phyloP scores from a whole-genome alignment of 2,113 vertebrate genomes.

The Thunnus maccoyii region DNA sequence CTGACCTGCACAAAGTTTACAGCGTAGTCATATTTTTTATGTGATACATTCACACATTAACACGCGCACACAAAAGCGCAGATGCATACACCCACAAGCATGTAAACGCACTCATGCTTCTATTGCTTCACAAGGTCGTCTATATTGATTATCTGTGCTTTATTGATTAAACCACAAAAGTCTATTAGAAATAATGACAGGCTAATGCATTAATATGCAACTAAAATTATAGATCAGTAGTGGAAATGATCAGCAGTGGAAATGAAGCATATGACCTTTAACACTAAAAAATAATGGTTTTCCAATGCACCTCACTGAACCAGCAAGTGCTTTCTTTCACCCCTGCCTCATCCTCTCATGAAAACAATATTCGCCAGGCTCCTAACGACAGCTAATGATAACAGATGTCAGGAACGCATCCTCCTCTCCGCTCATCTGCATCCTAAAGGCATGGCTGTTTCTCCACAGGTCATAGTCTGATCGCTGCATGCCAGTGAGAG shows the following conservation, averaged over 20 bases:
- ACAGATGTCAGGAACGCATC: conserved; percentile 11
- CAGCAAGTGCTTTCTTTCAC: neutral
- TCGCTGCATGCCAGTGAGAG: conserved; percentile 44
- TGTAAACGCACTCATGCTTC: neutral
- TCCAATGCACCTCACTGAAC: neutral
- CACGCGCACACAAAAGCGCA: conserved; percentile 1
- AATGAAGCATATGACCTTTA: conserved; percentile 37
- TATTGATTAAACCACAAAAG: conserved; percentile 45
- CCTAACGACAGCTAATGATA: conserved; percentile 31
- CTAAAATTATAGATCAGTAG: neutral
- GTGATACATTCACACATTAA: conserved; percentile 24
- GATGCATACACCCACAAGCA: neutral
- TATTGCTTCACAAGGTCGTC: neutral
- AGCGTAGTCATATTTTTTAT: conserved; percentile 36
- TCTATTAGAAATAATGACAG: conserved; percentile 34
- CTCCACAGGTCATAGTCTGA: conserved; percentile 60
- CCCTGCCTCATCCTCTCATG: neutral
- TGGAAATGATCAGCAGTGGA: neutral
- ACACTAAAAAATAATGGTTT: conserved; percentile 29
- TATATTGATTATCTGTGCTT: conserved; percentile 38
- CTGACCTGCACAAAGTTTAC: conserved; percentile 65
- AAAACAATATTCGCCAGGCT: conserved; percentile 14
- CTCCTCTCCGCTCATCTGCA: conserved; percentile 36
- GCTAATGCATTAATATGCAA: too few species aligned
- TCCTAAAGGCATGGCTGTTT: conserved; percentile 46